Base-by-base conservation (phyloP, 2,888 invertebrate species). In the Drosophila picticornis region DNA sequence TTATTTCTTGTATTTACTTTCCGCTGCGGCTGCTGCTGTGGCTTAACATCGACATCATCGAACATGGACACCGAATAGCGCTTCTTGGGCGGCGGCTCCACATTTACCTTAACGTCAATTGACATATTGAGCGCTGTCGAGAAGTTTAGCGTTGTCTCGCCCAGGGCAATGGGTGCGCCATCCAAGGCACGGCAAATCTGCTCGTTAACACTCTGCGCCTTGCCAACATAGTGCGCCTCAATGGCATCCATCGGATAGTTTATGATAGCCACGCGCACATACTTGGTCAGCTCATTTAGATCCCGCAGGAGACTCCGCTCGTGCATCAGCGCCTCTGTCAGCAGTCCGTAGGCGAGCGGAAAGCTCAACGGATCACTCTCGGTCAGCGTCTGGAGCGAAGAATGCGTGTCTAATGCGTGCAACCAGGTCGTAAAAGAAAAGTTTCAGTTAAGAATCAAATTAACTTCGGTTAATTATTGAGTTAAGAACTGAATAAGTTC, bases 31-130 rank as follows among this genome's bases (percentile, higher is more conserved):
- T 78, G 77, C 43, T 90, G 85, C 40, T 86, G 81, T 0, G 80
- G 78, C 48, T 79, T 72, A 40, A 91, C 83, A 32, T 89, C 83
- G 2, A 92, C 81, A 25, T 92, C 88, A 60, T 93, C 93, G 60
- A 93, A 93, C 59, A 93, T 81, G 11, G 93, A 93, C 0, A 93
- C 91, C 0, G 93, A 93, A 22, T 91, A 86, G 3, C 92, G 89
- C 31, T 89, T 88, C 32, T 85, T 91, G 0, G 72, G 29, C 11
- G 77, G 16, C 10, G 58, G 13, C n/a, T 73, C 69, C 4, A 57
- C 52, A 22, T 50, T 62, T 0, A 75, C 57, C n/a, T 90, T 91
- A 0, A 77, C 58, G 25, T 90, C 90, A 22, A 90, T 80, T 1
- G 90, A 88, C 22, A 63, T 77, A 53, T 91, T 91, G 0, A 81